Conservation (phyloP, 2,888 invertebrate genomes). For the Hemaris fuciformis region DNA sequence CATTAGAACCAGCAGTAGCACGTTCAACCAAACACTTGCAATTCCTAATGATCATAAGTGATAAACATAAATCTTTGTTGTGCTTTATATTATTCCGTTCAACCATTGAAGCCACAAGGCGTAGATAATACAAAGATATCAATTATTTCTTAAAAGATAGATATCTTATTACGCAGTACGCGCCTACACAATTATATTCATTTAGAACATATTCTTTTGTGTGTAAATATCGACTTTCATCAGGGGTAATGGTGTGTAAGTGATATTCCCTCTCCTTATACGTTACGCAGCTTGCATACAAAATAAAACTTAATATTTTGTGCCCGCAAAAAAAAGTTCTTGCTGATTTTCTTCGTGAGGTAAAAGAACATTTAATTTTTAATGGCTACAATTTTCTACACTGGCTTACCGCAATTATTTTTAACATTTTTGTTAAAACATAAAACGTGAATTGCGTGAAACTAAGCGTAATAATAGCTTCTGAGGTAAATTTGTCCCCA, state of each 20-base stretch:
- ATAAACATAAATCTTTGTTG: not conserved
- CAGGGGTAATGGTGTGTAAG: constrained; percentile 18
- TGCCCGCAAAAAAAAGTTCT: not conserved
- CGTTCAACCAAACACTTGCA: too few relatives aligned
- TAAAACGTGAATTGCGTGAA: constrained; percentile 7
- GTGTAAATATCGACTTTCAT: constrained; percentile 17
- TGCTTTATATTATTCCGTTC: not conserved
- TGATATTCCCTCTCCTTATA: constrained; percentile 16
- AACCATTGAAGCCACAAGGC: not conserved
- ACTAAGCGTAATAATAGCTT: constrained; percentile 2
- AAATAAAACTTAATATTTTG: not conserved
- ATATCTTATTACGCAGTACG: not conserved
- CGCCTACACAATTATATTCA: constrained; percentile 13
- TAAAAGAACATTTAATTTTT: not conserved
- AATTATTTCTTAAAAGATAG: constrained; percentile 7
- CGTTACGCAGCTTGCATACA: constrained; percentile 11
- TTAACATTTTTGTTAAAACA: not conserved
- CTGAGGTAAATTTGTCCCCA: not conserved
- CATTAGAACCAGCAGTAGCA: too few relatives aligned
- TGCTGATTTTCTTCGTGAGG: not conserved
- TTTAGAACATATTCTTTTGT: constrained; percentile 14
- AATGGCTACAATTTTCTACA: not conserved
- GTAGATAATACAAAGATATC: not conserved
- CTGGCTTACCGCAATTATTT: not conserved
- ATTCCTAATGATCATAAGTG: too few relatives aligned